Evolutionary conservation across 2,797 vertebrate species (phyloP).

Genomic region (Columba guinea): DNA sequence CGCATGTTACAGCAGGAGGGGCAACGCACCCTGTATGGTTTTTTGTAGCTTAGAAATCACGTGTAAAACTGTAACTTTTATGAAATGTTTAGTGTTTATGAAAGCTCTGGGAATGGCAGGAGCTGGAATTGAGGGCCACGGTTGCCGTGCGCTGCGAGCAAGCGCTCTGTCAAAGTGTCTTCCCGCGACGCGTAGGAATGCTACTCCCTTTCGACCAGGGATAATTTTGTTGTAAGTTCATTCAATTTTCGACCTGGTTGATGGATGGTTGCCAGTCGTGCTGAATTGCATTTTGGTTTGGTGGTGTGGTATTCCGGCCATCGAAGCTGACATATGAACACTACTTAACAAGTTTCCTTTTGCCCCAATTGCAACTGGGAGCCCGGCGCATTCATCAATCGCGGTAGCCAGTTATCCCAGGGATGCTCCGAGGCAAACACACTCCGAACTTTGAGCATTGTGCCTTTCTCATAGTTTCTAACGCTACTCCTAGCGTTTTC

Average conservation of each 20-base stretch:
- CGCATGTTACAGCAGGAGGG: conserved; percentile 48
- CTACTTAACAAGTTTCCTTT: conserved; percentile 56
- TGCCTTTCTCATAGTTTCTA: conserved; percentile 8
- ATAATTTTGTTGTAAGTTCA: conserved; percentile 67
- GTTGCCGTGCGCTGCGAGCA: neutral
- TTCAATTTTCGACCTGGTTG: conserved; percentile 68
- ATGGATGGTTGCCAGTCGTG: conserved; percentile 55
- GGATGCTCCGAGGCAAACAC: conserved; percentile 27
- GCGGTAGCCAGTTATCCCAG: neutral
- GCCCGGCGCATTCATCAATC: conserved; percentile 43
- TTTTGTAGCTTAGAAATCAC: conserved; percentile 62
- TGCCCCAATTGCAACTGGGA: conserved; percentile 38
- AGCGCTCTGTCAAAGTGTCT: conserved; percentile 10
- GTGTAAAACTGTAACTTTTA: conserved; percentile 75
- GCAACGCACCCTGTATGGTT: neutral
- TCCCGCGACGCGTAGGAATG: conserved; percentile 69
- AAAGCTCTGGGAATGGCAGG: conserved; percentile 68
- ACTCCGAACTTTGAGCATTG: conserved; percentile 11
- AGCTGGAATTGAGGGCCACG: neutral
- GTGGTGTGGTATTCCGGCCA: conserved; percentile 18
- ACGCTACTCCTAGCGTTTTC: conserved; percentile 10
- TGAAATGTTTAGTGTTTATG: conserved; percentile 78
- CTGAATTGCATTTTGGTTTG: conserved; percentile 54
- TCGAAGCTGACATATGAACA: conserved; percentile 34
- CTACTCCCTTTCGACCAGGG: conserved; percentile 21